phyloP scores from a whole-genome alignment of 2,888 invertebrate genomes.

The Eudasyphora cyanicolor region DNA sequence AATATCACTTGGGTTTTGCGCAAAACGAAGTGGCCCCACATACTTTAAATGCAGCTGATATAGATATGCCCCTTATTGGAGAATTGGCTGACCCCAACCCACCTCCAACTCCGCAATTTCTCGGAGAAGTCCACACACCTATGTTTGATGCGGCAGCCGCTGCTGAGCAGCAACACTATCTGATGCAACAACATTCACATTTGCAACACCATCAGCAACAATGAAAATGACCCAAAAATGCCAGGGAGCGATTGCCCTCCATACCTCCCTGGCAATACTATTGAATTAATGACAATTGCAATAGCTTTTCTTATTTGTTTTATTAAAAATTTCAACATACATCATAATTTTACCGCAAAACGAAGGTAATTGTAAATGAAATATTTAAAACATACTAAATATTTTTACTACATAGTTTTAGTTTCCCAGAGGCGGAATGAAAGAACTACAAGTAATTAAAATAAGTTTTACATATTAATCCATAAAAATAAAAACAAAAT shows the following conservation, averaged over 20 bases:
- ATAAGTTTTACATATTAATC: background rate
- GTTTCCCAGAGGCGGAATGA: background rate
- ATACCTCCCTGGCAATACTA: conserved; percentile 74
- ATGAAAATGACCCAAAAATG: conserved; percentile 71
- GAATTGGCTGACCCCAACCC: conserved; percentile 76
- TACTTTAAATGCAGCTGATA: conserved; percentile 71
- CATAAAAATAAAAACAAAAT: conserved; percentile 21
- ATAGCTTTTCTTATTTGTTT: conserved; percentile 27
- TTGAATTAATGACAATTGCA: conserved; percentile 32
- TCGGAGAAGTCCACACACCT: conserved; percentile 76
- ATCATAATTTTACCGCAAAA: background rate
- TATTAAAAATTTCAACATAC: conserved; percentile 41
- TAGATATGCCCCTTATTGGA: conserved; percentile 76
- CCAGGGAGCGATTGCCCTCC: conserved; percentile 61
- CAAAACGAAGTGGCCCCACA: conserved; percentile 67
- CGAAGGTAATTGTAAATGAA: background rate
- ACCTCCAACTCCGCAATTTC: conserved; percentile 75
- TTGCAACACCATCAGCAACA: conserved; percentile 69
- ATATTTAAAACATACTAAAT: conserved; percentile 34
- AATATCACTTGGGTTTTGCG: conserved; percentile 67
- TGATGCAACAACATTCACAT: conserved; percentile 69
- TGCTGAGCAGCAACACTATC: conserved; percentile 70
- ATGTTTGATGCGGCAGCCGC: conserved; percentile 77
- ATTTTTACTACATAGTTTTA: background rate
- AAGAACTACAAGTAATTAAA: conserved; percentile 8